Evolutionary conservation across 2,888 invertebrate species (phyloP), one percentile per base, ranked within the genome.

Genomic region (Andrena fulva): DNA sequence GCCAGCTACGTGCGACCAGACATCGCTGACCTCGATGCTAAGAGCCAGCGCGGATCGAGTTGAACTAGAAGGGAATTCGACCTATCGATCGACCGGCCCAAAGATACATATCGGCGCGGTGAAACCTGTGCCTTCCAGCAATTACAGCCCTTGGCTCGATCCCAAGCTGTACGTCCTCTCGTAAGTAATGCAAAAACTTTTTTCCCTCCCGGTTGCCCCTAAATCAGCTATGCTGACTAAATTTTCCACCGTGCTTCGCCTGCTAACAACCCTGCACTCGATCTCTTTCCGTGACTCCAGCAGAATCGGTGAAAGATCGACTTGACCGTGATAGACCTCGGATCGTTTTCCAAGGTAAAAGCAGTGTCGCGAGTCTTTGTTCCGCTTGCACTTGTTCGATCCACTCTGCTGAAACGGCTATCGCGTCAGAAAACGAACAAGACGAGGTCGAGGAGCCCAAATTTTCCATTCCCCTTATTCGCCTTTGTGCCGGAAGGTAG

Each of bases 131-230:
- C 96, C 96, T 68, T 96, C 96, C 85, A 95, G 95, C 72, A 95
- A 95, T 77, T 97, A 96, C 92, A 94, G 95, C 73, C 95, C 96
- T 85, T 95, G 96, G 93, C 91, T 94, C 64, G 97, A 97, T 90
- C 95, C 95, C 29, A 97, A 97, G 73, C 97, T 97, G 92, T 95
- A 95, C 90, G 95, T 96, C 68, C 94, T 97, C 72, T 94, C 96
- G 97, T 97, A 93, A 96, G 96, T 93, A 80, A 68, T 10, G 72
- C 54, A 68, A 59, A 48, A 56, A 71, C 20, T 50, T 54, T 63
- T 63, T 50, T 3, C 20, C 76, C 7, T 12, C 6, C 3, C 29
- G 8, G 10, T 7, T 7, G 1, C 48, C 5, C 12, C 48, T 50
- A 68, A 60, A 48, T 54, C 29, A n/a, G 52, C 35, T 12, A 10